Evolutionary conservation across 30 jellyfish, hydroid and myxozoan species (phyloP), one percentile per base, ranked within the genome.

Genomic region (Cassiopea xamachana): DNA sequence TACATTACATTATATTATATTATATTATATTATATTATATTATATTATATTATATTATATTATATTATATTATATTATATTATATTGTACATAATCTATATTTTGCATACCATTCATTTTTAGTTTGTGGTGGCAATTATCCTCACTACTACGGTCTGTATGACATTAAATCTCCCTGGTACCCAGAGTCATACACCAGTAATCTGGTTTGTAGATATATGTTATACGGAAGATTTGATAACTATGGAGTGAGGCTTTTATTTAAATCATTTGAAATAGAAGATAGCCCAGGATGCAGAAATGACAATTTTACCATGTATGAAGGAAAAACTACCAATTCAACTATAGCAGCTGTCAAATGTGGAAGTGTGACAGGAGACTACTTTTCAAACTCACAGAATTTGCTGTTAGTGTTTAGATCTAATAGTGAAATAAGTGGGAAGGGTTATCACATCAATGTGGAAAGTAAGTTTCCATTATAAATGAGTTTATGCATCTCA

Each of bases 51-150:
- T 69, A 69, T 7, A 4, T 69, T 69, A 69, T 69, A 39, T 39
- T 69, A 16, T 69, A 39, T 69, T 69, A 69, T 69, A 39, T 69
- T 69, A 69, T 69, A 39, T 69, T 69, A 69, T 69, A 39, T 69
- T 16, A 69, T 69, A 39, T 13, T 13, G 69, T n/a, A n/a, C n/a
- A n/a, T n/a, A n/a, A n/a, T n/a, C n/a, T n/a, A n/a, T n/a, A n/a
- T n/a, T n/a, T n/a, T n/a, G n/a, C n/a, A n/a, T n/a, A n/a, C n/a
- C n/a, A n/a, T n/a, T n/a, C n/a, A n/a, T n/a, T n/a, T 69, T 16
- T 73, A 75, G 84, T 69, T 39, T 75, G 84, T 45, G 84, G 84
- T 43, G 84, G 84, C 46, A 4, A 2, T 1, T 75, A 75, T 39
- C 14, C 7, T 62, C 74, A 8, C 4, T 75, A 39, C 13, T 50